Percentiles rank a stretch among this genome's conserved stretches.
phyloP scores from a whole-genome alignment of 1,140 invertebrate genomes.

The Aphis gossypii region DNA sequence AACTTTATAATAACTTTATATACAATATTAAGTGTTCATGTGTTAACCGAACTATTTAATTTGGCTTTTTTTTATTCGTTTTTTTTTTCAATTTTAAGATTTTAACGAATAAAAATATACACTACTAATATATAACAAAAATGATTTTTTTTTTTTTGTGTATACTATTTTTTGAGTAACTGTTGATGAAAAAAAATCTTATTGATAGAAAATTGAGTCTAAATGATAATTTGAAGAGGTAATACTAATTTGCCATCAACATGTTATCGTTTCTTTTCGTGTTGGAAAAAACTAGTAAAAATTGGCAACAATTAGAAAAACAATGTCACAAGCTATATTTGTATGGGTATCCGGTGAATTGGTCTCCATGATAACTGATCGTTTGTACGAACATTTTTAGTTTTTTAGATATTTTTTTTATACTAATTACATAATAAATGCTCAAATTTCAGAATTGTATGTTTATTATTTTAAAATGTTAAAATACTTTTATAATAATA shows the following conservation, averaged over 20 bases:
- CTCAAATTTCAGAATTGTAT: no score
- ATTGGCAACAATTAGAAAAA: background rate
- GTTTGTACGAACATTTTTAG: no score
- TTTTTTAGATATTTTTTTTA: no score
- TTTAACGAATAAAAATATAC: background rate
- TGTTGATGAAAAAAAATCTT: background rate
- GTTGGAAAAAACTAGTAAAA: background rate
- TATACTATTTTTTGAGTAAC: background rate
- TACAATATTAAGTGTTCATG: background rate
- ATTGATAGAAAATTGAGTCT: background rate
- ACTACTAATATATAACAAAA: background rate
- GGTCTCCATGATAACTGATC: no score
- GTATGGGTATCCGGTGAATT: no score
- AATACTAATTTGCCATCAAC: background rate
- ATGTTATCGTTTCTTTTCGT: background rate
- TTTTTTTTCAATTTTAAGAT: background rate
- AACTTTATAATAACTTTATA: background rate
- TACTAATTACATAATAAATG: no score
- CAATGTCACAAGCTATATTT: no score
- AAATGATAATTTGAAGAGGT: background rate
- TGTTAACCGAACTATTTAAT: background rate
- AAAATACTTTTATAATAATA: no score
- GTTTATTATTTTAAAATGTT: no score
- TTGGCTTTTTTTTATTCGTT: background rate
- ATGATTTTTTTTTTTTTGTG: background rate